Evolutionary conservation across 2,113 vertebrate species (phyloP), one percentile per base, ranked within the genome.

Genomic region (Aegithalos caudatus): DNA sequence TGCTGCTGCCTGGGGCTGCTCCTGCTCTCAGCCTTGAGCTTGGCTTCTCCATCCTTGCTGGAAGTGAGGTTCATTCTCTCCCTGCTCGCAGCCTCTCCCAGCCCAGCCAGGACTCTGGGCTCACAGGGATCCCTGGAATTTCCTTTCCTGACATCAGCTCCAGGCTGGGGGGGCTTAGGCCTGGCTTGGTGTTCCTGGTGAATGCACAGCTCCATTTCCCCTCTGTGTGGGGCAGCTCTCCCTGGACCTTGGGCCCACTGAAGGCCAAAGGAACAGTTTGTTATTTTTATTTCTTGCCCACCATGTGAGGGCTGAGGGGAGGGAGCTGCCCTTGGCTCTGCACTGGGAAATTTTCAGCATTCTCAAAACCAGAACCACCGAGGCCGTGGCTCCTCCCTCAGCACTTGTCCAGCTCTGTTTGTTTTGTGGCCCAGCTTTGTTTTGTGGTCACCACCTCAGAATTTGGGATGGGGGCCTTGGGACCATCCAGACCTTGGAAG

Each of bases 401-500:
- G 28, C 48, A 3, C n/a, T 54, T 48, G 21, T 22, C 74, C 33
- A 40, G 10, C 21, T 23, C 64, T 22, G 58, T 21, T 13, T 23
- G 56, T 18, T 12, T 28, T 58, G 73, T n/a, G 69, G 44, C 33
- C 42, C 56, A 37, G 72, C 72, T 25, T 20, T 15, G 57, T 12
- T 2, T 12, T 2, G 35, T 8, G 74, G 23, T 10, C 48, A 29
- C 60, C 60, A 29, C 60, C 60, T 53, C 60, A 19, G 71, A 14
- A 22, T n/a, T 27, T 0, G 3, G 27, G 50, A 17, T 7, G 12
- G n/a, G 27, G 33, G n/a, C n/a, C n/a, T n/a, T n/a, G n/a, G n/a
- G n/a, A n/a, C n/a, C n/a, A n/a, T n/a, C n/a, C 57, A 61, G 66
- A 28, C 2, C 33, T 11, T 27, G 13, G 20, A 47, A 2, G 7